phyloP scores from a whole-genome alignment of 2,888 invertebrate species.

The Bhutanitis thaidina region DNA sequence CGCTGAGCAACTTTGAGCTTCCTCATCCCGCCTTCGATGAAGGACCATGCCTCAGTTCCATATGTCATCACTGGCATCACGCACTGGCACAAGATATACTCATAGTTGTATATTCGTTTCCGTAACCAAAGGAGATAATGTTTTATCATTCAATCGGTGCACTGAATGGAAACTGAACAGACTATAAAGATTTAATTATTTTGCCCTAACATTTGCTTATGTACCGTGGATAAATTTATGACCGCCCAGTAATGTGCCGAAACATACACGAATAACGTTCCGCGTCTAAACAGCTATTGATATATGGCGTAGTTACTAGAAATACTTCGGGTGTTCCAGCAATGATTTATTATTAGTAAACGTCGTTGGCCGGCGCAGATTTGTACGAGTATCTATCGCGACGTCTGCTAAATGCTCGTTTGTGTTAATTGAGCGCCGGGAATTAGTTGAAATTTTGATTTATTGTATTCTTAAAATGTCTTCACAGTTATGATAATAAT shows the following conservation, averaged over 20 bases:
- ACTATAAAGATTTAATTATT: constrained; percentile 17
- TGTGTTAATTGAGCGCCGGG: constrained; percentile 8
- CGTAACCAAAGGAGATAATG: too few relatives aligned
- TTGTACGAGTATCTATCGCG: constrained; percentile 7
- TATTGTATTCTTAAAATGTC: background rate
- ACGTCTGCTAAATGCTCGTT: constrained; percentile 6
- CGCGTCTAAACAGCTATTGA: constrained; percentile 19
- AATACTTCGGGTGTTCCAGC: constrained; percentile 19
- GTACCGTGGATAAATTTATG: constrained; percentile 11
- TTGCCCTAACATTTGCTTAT: constrained; percentile 13
- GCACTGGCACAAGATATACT: too few relatives aligned
- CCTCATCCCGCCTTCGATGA: too few relatives aligned
- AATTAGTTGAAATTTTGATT: background rate
- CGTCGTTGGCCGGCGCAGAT: constrained; percentile 19
- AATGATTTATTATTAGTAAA: constrained; percentile 29
- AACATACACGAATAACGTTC: constrained; percentile 22
- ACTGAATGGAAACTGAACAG: background rate
- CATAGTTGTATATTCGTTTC: too few relatives aligned
- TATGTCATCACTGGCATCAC: too few relatives aligned
- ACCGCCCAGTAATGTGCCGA: constrained; percentile 17
- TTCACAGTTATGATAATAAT: too few relatives aligned
- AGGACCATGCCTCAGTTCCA: too few relatives aligned
- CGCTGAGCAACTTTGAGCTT: too few relatives aligned
- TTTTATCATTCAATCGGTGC: background rate
- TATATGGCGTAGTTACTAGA: constrained; percentile 23